Base-by-base conservation (phyloP, 2,797 vertebrate genomes). In the Pseudochaenichthys georgianus region DNA sequence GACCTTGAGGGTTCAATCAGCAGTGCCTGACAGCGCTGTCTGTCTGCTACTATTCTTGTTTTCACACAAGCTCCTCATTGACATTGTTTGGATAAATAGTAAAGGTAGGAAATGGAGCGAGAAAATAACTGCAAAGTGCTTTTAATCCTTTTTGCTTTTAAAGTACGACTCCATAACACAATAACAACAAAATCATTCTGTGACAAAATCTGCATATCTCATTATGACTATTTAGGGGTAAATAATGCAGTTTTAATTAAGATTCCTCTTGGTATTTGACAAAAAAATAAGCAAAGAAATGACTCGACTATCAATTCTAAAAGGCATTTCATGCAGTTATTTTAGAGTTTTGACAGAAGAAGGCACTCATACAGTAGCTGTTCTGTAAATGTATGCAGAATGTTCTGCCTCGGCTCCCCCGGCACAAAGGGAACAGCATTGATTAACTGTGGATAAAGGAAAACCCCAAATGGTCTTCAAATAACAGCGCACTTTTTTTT, bases 1-100 rank as follows among this genome's bases (percentile, higher is more conserved):
- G 92, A 95, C 94, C 94, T 95, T 95, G 92, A 89, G 88, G 91
- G 94, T 94, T 94, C 92, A 94, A 93, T 95, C 93, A 92, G 88
- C 79, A 54, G 62, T 83, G 86, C 86, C 88, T 92, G 89, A 90
- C 89, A 85, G 91, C 66, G 34, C 75, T 89, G 88, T 87, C 89
- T 86, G 80, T 89, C 88, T 86, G 80, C 73, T 70, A 50, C 73
- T 73, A 54, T 80, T 78, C 61, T 70, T 64, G 64, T 77, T 65
- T 76, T 8, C 63, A 77, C 81, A 81, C 81, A n/a, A 75, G 73
- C 79, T 65, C 84, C 81, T 84, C 67, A 4, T 83, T 91, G 87
- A 87, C 70, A 71, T 77, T 83, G 65, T 68, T 80, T 82, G 54
- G 69, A 77, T 80, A 57, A 86, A 77, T 60, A 64, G 64, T 84